These are phyloP conservation scores for Sebastes matsubarae DNA, from an alignment of 2,797 vertebrate species.

Conservation along the genomic window DNA sequence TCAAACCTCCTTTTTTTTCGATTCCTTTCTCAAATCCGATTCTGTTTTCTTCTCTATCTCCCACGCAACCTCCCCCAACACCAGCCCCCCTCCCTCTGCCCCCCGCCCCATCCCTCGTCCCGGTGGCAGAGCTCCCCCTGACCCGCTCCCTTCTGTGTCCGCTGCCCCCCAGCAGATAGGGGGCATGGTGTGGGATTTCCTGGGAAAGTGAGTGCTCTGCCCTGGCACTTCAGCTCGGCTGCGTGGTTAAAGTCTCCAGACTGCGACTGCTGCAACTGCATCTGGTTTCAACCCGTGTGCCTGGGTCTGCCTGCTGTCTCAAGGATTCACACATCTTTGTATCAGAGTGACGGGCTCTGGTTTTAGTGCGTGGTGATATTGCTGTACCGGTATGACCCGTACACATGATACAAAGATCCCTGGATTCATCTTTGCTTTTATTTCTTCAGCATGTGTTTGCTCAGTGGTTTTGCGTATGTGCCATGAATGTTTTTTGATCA, in stretches of 20 bases:
- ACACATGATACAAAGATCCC: conserved; percentile 58
- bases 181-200: conserved; percentile 84
- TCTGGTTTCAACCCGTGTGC: conserved; percentile 60
- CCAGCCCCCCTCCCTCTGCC: conserved; percentile 65
- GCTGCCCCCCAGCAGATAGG: conserved; percentile 84
- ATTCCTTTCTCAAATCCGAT: conserved; percentile 13
- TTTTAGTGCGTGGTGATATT: neutral
- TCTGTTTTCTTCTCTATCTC: conserved; percentile 15
- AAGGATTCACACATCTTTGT: conserved; percentile 60
- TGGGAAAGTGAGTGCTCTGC: conserved; percentile 87
- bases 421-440: conserved; percentile 43
- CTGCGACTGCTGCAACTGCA: conserved; percentile 62
- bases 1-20: neutral
- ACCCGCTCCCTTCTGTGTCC: conserved; percentile 82
- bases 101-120: conserved; percentile 76
- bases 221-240: conserved; percentile 81
- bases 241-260: conserved; percentile 58
- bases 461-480: neutral
- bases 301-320: conserved; percentile 54
- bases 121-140: conserved; percentile 84
- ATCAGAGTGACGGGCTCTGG: conserved; percentile 27
- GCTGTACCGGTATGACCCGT: neutral
- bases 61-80: conserved; percentile 27
- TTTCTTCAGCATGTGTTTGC: conserved; percentile 36
- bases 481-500: conserved; percentile 1